Conservation (phyloP, 2,113 vertebrate species). For the Oncorhynchus keta region DNA sequence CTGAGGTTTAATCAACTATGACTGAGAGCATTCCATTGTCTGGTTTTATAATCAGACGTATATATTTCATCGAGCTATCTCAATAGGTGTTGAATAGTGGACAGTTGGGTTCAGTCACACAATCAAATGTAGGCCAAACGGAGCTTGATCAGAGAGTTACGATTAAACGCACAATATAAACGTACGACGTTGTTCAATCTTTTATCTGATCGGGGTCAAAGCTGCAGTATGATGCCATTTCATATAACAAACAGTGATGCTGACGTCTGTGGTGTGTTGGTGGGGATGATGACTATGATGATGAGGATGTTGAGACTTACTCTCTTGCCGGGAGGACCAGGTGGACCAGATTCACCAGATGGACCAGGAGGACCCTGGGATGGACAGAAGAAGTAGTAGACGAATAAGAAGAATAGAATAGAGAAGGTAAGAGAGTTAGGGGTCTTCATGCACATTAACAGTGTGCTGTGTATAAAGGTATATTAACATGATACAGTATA, state of each 20-base stretch:
- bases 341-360: constrained; percentile 96
- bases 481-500: background rate
- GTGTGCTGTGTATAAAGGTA: background rate
- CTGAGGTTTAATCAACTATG: background rate
- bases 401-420: background rate
- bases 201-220: no score
- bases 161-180: no score
- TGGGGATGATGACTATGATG: constrained; percentile 1
- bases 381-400: background rate
- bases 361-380: constrained; percentile 91
- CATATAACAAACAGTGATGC: no score
- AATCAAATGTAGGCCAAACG: background rate
- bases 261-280: no score
- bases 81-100: background rate
- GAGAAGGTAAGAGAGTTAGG: background rate
- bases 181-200: no score
- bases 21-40: background rate
- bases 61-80: background rate
- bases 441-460: background rate
- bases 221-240: no score
- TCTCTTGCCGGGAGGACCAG: constrained; percentile 94
- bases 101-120: background rate
- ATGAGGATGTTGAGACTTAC: constrained; percentile 72
- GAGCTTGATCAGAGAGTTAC: no score
- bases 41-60: background rate